These are phyloP conservation scores for Caenorhabditis brenneri DNA, from an alignment of 1,140 invertebrate species.

Conservation along the genomic window DNA sequence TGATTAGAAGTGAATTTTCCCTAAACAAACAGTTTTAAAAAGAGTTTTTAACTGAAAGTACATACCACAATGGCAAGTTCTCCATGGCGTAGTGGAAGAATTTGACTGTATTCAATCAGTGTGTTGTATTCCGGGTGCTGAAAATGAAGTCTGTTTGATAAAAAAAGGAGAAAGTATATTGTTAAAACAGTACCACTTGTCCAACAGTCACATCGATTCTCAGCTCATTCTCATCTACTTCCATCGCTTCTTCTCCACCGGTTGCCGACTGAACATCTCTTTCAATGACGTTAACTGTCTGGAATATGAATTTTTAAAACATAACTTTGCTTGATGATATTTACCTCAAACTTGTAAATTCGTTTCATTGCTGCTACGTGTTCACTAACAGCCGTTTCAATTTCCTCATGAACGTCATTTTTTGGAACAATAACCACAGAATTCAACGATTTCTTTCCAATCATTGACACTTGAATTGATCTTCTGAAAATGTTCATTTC, in stretches of 20 bases:
- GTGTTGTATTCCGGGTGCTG: neutral
- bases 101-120: neutral
- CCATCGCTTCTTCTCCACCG: neutral
- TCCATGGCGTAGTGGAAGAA: constrained; percentile 7
- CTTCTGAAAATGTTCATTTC: too few relatives aligned
- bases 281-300: neutral
- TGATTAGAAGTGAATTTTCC: neutral
- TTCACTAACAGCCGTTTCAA: neutral
- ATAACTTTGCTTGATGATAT: too few relatives aligned
- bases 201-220: constrained; percentile 3
- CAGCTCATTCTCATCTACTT: neutral
- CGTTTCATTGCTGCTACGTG: neutral
- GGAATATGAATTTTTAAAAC: neutral
- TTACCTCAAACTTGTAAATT: neutral
- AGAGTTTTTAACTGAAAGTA: neutral
- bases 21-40: neutral
- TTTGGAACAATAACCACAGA: neutral
- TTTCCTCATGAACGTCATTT: neutral
- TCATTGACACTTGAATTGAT: neutral
- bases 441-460: neutral
- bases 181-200: neutral
- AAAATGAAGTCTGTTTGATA: neutral
- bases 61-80: neutral
- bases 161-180: too few relatives aligned
- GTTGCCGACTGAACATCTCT: neutral